Conservation (phyloP, 2,113 vertebrate species). For the Pungitius pungitius region DNA sequence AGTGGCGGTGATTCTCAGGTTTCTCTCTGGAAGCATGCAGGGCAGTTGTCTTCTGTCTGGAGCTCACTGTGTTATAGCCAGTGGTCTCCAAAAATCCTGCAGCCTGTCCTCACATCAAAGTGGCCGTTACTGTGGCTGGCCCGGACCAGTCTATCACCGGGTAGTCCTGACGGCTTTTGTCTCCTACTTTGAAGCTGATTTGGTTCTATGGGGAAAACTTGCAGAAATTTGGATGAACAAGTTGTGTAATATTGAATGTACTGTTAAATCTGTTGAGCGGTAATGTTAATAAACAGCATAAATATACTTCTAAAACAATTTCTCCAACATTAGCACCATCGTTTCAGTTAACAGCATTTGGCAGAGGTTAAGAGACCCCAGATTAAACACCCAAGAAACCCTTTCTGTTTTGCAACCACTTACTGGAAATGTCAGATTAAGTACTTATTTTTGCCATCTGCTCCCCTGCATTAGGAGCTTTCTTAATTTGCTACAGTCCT, state of each 20-base stretch:
- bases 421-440: constrained; percentile 47
- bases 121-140: constrained; percentile 30
- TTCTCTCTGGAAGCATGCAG: constrained; percentile 43
- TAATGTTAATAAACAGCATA: neutral
- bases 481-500: constrained; percentile 42
- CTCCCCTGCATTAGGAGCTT: constrained; percentile 34
- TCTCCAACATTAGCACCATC: constrained; percentile 40
- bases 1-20: constrained; percentile 55
- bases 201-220: neutral
- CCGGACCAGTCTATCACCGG: constrained; percentile 21
- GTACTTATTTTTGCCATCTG: constrained; percentile 50
- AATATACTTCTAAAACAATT: constrained; percentile 43
- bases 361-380: constrained; percentile 43
- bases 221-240: neutral
- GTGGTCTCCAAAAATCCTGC: constrained; percentile 45
- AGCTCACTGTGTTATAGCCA: constrained; percentile 36
- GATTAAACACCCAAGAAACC: constrained; percentile 58
- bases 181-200: neutral
- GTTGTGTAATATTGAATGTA: constrained; percentile 14
- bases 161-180: constrained; percentile 20
- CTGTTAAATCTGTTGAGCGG: neutral
- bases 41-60: constrained; percentile 40
- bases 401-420: constrained; percentile 36
- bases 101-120: constrained; percentile 72
- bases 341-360: constrained; percentile 59